A percentile compares a stretch with the other conserved stretches of the same genome.
phyloP scores from a whole-genome alignment of 2,797 vertebrate species.

The Lepidocolaptes lacrymiger region DNA sequence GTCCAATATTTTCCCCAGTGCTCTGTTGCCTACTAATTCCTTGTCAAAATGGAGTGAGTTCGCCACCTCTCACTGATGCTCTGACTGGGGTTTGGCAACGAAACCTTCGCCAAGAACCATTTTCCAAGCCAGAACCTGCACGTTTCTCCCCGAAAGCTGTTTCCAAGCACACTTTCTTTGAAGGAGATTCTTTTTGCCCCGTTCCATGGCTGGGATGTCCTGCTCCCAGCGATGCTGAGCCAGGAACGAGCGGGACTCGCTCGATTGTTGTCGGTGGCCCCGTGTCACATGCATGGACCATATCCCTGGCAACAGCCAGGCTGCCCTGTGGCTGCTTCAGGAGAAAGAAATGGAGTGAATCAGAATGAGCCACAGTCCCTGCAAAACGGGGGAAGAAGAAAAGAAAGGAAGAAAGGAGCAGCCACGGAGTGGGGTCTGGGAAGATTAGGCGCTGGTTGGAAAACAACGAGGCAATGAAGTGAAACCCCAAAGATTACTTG shows the following conservation, averaged over 20 bases:
- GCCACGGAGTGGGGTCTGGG: not conserved
- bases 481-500: conserved; percentile 24
- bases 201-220: not conserved
- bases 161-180: not conserved
- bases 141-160: not conserved
- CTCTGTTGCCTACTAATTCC: not conserved
- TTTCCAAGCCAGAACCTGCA: not conserved
- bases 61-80: not conserved
- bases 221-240: not conserved
- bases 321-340: conserved; percentile 5
- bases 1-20: not conserved
- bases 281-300: conserved; percentile 35
- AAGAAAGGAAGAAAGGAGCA: conserved; percentile 41
- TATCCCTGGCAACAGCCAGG: conserved; percentile 61
- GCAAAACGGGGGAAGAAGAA: not conserved
- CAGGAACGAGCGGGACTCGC: not conserved
- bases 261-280: conserved; percentile 5
- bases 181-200: not conserved
- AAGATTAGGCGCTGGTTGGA: conserved; percentile 40
- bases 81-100: not conserved
- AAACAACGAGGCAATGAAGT: conserved; percentile 3
- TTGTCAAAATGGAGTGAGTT: not conserved
- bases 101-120: not conserved
- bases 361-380: conserved; percentile 30
- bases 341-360: conserved; percentile 27